Base-by-base conservation (phyloP, 2,888 invertebrate genomes). In the Metacarcinus magister region DNA sequence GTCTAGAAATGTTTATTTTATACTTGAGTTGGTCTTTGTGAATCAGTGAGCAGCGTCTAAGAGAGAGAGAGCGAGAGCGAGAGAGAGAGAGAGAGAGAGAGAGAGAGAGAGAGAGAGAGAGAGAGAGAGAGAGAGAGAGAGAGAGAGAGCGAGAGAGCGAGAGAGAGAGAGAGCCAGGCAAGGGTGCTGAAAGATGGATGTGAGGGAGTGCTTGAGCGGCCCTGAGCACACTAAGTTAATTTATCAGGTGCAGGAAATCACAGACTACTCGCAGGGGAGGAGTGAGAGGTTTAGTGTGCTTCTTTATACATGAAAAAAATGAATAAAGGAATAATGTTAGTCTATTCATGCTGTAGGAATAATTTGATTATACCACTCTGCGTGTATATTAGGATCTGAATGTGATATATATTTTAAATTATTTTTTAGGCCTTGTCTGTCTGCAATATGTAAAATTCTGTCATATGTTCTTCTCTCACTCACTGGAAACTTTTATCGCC, bases 1-100 rank as follows among this genome's bases (percentile, higher is more conserved):
- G 92, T 32, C 92, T 48, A 92, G 92, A 92, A 43, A 46, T 92
- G 92, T 92, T 92, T 92, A 48, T 92, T 92, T 92, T 92, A 92
- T 92, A 92, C 54, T 23, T 92, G 92, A 92, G 46, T 92, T 28
- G 46, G 46, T 48, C 92, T 92, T 92, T 92, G 92, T 92, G 92
- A 92, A 92, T 92, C n/a, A n/a, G 48, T 48, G 92, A 54, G 92
- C 92, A 92, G 92, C 44, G 91, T 16, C 44, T 91, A 46, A 91
- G 92, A n/a, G n/a, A n/a, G n/a, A n/a, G n/a, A n/a, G n/a, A n/a
- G n/a, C n/a, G n/a, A n/a, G n/a, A n/a, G n/a, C n/a, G n/a, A n/a
- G n/a, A n/a, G n/a, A n/a, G n/a, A n/a, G n/a, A n/a, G n/a, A n/a
- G n/a, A n/a, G n/a, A n/a, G n/a, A n/a, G n/a, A n/a, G n/a, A n/a